These are phyloP conservation scores for Drosophila meridionalis DNA, from an alignment of 2,888 invertebrate species.

Conservation along the genomic window DNA sequence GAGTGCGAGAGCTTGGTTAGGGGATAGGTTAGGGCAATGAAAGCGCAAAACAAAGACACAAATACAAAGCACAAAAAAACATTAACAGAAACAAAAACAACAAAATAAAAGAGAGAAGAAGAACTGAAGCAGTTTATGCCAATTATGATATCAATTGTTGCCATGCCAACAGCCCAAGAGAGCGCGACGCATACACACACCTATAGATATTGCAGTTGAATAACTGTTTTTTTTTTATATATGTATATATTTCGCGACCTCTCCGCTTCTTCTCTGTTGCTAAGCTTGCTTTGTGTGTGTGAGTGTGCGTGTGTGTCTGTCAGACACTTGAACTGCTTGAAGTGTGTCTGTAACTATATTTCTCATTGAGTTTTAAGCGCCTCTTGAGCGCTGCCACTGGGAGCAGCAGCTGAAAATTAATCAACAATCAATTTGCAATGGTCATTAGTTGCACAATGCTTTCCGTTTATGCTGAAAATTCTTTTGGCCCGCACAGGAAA, in stretches of 20 bases:
- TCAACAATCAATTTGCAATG: conserved; percentile 4
- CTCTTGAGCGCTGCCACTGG: conserved; percentile 19
- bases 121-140: conserved; percentile 58
- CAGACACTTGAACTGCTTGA: conserved; percentile 42
- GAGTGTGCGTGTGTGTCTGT: conserved; percentile 29
- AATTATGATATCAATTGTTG: conserved; percentile 74
- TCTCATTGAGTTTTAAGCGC: conserved; percentile 45
- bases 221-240: conserved; percentile 63
- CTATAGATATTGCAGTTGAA: conserved; percentile 50
- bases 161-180: conserved; percentile 43
- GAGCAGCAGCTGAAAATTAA: not conserved
- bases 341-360: conserved; percentile 34
- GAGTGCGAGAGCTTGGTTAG: not conserved
- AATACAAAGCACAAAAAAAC: conserved; percentile 8
- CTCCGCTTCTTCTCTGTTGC: conserved; percentile 33
- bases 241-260: conserved; percentile 9
- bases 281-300: conserved; percentile 37
- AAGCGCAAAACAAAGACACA: conserved; percentile 10
- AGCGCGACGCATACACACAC: conserved; percentile 8
- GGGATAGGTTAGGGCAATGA: conserved; percentile 7
- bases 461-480: not conserved
- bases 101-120: conserved; percentile 10
- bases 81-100: not conserved
- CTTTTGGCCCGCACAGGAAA: not conserved
- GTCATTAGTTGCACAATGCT: not conserved